phyloP scores from a whole-genome alignment of 2,888 invertebrate species.

The Lumbricus terrestris region DNA sequence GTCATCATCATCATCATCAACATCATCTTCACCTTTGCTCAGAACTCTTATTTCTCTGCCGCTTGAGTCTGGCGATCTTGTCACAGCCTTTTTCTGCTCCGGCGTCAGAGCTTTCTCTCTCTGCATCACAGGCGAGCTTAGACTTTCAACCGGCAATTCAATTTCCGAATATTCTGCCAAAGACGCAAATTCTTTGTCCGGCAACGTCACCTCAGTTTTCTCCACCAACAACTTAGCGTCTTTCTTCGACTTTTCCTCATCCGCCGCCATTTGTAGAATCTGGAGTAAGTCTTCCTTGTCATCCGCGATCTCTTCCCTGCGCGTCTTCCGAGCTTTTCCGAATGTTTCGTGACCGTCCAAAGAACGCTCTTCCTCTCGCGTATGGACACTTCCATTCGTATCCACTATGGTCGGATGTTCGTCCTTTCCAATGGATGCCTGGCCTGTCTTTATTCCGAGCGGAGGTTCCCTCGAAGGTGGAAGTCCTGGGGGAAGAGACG shows the following conservation, averaged over 20 bases:
- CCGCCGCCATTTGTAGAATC: not conserved
- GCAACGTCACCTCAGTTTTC: not conserved
- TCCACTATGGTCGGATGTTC: not conserved
- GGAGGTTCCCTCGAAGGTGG: not conserved
- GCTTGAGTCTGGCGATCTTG: too few relatives aligned
- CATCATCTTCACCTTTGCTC: not conserved
- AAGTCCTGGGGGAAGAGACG: conserved; percentile 50
- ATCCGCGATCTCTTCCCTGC: not conserved
- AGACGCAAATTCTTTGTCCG: not conserved
- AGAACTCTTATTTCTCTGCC: not conserved
- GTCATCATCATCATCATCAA: not conserved
- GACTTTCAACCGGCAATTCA: not conserved
- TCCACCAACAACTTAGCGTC: not conserved
- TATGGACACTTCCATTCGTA: not conserved
- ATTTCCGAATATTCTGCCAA: not conserved
- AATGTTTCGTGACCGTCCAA: not conserved
- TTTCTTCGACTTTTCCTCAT: not conserved
- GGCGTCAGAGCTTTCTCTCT: not conserved
- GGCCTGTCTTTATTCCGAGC: not conserved
- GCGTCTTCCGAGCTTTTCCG: not conserved
- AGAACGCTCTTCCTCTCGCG: not conserved
- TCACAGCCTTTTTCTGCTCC: not conserved
- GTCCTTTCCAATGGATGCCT: not conserved
- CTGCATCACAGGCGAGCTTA: not conserved
- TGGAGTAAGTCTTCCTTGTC: not conserved